Evolutionary conservation across 2,113 vertebrate species (phyloP).

Genomic region (Rhinopomastus cyanomelas): DNA sequence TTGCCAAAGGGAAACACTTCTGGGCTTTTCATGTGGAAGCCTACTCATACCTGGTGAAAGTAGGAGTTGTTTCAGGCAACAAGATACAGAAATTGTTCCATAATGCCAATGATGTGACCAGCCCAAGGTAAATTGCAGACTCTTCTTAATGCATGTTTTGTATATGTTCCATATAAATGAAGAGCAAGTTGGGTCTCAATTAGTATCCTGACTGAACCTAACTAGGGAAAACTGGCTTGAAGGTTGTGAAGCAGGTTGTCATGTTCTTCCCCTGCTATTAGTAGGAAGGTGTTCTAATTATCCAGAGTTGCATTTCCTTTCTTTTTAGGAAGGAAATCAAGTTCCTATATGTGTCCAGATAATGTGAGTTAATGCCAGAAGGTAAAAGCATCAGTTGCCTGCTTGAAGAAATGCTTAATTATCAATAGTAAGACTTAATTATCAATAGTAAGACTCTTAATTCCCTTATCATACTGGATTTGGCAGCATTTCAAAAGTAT

Average conservation of each 20-base stretch:
- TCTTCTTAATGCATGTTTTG: neutral
- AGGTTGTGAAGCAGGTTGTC: neutral
- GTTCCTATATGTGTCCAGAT: neutral
- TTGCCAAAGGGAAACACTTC: conserved; percentile 91
- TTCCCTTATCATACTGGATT: neutral
- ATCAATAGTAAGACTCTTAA: neutral
- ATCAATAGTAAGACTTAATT: neutral
- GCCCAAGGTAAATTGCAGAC: conserved; percentile 86
- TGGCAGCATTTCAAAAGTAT: neutral
- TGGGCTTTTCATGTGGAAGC: conserved; percentile 93
- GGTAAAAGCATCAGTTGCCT: neutral
- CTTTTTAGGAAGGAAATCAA: neutral
- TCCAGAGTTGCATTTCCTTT: neutral
- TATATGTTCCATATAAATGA: neutral
- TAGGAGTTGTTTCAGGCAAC: conserved; percentile 88
- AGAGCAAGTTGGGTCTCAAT: neutral
- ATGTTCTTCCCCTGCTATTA: neutral
- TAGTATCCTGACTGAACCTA: neutral
- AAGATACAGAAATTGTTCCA: conserved; percentile 94
- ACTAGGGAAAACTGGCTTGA: neutral
- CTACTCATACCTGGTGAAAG: conserved; percentile 92
- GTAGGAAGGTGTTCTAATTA: neutral
- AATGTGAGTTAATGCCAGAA: neutral
- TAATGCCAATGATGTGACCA: conserved; percentile 86
- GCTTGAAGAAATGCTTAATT: neutral